Evolutionary conservation across 2,888 invertebrate genomes (phyloP).

Genomic region (Drosophila atripex): DNA sequence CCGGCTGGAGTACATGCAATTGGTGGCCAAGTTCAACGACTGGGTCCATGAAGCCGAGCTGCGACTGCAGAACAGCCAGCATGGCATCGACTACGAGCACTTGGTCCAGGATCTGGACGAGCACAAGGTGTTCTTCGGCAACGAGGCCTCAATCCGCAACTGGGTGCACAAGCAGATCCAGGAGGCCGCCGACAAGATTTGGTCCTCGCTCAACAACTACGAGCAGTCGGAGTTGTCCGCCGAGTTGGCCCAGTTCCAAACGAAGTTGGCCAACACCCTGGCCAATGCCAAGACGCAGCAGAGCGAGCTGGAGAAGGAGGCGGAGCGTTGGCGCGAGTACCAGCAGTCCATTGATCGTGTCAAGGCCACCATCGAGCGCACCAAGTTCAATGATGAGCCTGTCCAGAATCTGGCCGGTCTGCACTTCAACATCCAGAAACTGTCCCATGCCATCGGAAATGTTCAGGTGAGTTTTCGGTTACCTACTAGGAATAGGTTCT

Average conservation of each 20-base stretch:
- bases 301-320: constrained; percentile 91
- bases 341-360: constrained; percentile 91
- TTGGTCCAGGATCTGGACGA: constrained; percentile 92
- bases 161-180: constrained; percentile 92
- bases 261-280: constrained; percentile 91
- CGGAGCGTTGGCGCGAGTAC: constrained; percentile 94
- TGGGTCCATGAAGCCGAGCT: constrained; percentile 94
- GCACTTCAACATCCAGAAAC: constrained; percentile 92
- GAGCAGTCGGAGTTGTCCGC: constrained; percentile 93
- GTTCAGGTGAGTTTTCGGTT: constrained; percentile 87
- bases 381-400: constrained; percentile 91
- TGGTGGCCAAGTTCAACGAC: constrained; percentile 90
- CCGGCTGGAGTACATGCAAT: constrained; percentile 90
- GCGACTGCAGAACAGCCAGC: constrained; percentile 90
- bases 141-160: constrained; percentile 90
- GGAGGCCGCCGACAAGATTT: constrained; percentile 93
- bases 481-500: too few species aligned
- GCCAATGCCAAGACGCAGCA: constrained; percentile 92
- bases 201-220: constrained; percentile 91
- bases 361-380: constrained; percentile 89
- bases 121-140: constrained; percentile 93
- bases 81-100: constrained; percentile 95
- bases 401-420: constrained; percentile 91
- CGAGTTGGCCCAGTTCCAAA: constrained; percentile 92
- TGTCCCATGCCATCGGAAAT: constrained; percentile 89